These are phyloP conservation scores for Leptosomus discolor DNA, from an alignment of 2,113 vertebrate species.

Conservation along the genomic window DNA sequence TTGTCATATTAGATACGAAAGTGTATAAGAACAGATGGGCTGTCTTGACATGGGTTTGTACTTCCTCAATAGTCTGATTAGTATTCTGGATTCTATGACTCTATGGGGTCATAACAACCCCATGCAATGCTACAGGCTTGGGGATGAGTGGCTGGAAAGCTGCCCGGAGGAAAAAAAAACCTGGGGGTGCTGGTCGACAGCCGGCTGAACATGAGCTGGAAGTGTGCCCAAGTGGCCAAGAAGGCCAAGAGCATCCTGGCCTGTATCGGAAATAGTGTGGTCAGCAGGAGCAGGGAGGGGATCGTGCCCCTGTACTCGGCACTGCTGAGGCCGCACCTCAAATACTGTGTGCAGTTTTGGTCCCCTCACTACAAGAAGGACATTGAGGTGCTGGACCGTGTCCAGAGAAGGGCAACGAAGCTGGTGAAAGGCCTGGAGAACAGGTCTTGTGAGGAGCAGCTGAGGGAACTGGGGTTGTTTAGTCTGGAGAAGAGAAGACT, in stretches of 20 bases:
- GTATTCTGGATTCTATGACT: not conserved
- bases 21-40: not conserved
- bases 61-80: not conserved
- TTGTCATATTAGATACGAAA: not conserved
- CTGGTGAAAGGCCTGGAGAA: not conserved
- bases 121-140: not conserved
- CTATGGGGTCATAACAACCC: not conserved
- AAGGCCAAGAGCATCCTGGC: not conserved
- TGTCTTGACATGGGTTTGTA: not conserved
- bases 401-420: not conserved
- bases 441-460: not conserved
- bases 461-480: not conserved
- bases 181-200: not conserved
- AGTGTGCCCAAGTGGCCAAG: not conserved
- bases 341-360: not conserved
- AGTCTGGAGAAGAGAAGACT: not conserved
- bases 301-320: not conserved
- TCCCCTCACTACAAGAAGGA: not conserved
- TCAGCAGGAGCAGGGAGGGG: not conserved
- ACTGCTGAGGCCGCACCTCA: not conserved
- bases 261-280: not conserved
- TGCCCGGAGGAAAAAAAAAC: not conserved
- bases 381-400: not conserved
- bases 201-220: not conserved
- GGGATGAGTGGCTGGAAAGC: not conserved